These are phyloP conservation scores for Bungarus multicinctus DNA, from an alignment of 2,113 vertebrate species.

Conservation along the genomic window DNA sequence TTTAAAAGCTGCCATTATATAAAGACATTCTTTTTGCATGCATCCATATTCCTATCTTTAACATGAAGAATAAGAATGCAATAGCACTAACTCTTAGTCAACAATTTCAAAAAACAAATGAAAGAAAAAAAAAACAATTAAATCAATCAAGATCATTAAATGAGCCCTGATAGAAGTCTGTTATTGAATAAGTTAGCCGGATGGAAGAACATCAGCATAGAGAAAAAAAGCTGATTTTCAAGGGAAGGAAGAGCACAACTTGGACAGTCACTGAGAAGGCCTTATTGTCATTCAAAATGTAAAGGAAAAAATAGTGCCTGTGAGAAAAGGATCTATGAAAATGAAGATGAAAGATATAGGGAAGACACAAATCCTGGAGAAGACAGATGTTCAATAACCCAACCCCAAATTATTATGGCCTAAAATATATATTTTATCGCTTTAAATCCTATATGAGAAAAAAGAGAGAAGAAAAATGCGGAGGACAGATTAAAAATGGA, in stretches of 20 bases:
- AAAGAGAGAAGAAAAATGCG: not conserved
- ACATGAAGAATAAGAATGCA: not conserved
- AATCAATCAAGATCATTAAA: not conserved
- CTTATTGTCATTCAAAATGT: not conserved
- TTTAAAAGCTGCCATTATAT: conserved; percentile 13
- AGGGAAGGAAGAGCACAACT: not conserved
- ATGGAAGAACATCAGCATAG: not conserved
- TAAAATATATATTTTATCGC: not conserved
- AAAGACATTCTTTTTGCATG: not conserved
- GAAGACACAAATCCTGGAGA: not conserved
- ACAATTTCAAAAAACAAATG: not conserved
- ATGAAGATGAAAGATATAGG: not conserved
- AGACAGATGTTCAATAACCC: not conserved
- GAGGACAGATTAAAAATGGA: not conserved
- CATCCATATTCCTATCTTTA: not conserved
- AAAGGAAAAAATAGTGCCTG: not conserved
- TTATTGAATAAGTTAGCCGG: not conserved
- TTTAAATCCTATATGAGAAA: not conserved
- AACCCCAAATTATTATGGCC: not conserved
- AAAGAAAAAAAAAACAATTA: not conserved
- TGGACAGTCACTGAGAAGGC: not conserved
- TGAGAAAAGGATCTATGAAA: not conserved
- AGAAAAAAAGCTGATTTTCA: not conserved
- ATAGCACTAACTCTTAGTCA: not conserved
- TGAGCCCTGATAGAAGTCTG: not conserved